Conservation (phyloP, 2,797 vertebrate genomes). For the Falco cherrug region DNA sequence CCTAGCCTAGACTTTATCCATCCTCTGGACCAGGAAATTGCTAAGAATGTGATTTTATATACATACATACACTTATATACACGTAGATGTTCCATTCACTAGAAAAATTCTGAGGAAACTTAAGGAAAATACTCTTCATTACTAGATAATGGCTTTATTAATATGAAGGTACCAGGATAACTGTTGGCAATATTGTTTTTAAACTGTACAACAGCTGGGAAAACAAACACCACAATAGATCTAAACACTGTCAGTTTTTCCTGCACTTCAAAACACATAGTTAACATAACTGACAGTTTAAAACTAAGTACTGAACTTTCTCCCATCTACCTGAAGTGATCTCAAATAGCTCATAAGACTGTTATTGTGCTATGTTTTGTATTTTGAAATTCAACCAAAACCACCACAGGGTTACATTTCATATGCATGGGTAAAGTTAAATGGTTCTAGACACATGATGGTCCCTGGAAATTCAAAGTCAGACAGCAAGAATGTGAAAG, state of each 20-base stretch:
- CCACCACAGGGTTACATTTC: constrained; percentile 63
- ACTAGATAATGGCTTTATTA: background rate
- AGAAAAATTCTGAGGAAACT: background rate
- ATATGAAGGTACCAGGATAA: background rate
- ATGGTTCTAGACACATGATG: constrained; percentile 56
- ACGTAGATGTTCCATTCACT: background rate
- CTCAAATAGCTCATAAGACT: background rate
- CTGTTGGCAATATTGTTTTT: background rate
- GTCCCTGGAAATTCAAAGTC: constrained; percentile 61
- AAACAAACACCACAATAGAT: background rate
- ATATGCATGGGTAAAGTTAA: constrained; percentile 40
- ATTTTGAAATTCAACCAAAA: constrained; percentile 68
- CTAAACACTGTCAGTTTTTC: background rate
- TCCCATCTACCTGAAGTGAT: constrained; percentile 54
- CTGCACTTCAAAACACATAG: background rate
- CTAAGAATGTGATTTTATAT: background rate
- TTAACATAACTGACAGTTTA: background rate
- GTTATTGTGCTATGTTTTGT: constrained; percentile 20
- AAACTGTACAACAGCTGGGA: background rate
- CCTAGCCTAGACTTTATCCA: background rate
- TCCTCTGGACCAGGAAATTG: background rate
- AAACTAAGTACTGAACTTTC: background rate
- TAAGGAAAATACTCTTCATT: background rate
- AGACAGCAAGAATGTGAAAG: constrained; percentile 54
- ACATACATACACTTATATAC: background rate